Evolutionary conservation across 2,888 invertebrate species (phyloP).

Genomic region (Ormyrus pomaceus): DNA sequence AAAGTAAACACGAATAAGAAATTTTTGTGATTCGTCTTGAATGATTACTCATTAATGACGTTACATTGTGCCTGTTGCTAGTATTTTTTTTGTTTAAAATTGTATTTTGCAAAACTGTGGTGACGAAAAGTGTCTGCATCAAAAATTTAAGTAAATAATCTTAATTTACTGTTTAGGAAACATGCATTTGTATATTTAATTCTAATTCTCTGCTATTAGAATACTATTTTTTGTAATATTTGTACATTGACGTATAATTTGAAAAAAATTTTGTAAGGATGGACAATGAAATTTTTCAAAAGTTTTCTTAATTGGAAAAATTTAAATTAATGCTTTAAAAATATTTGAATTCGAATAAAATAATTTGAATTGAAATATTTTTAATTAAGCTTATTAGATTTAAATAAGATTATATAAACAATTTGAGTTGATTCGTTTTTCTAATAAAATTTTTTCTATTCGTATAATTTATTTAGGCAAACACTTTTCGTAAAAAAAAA

Average conservation of each 20-base stretch:
- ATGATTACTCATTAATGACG: slow-evolving; percentile 7
- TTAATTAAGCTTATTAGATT: neutral
- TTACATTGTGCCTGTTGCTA: neutral
- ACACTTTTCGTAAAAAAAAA: slow-evolving; percentile 32
- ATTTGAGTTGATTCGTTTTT: neutral
- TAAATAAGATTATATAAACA: neutral
- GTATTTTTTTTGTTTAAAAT: slow-evolving; percentile 18
- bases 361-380: neutral
- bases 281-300: too few relatives aligned
- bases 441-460: too few relatives aligned
- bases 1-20: neutral
- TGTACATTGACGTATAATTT: too few relatives aligned
- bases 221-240: neutral
- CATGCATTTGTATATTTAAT: neutral
- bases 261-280: too few relatives aligned
- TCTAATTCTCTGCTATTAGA: neutral
- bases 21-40: slow-evolving; percentile 25
- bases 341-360: too few relatives aligned
- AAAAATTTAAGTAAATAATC: neutral
- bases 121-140: slow-evolving; percentile 24
- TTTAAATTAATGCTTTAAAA: too few relatives aligned
- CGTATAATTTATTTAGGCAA: slow-evolving; percentile 17
- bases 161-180: neutral
- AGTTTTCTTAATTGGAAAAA: too few relatives aligned
- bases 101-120: slow-evolving; percentile 11